Evolutionary conservation across 2,888 invertebrate species (phyloP).

Genomic region (Dascillus cervinus): DNA sequence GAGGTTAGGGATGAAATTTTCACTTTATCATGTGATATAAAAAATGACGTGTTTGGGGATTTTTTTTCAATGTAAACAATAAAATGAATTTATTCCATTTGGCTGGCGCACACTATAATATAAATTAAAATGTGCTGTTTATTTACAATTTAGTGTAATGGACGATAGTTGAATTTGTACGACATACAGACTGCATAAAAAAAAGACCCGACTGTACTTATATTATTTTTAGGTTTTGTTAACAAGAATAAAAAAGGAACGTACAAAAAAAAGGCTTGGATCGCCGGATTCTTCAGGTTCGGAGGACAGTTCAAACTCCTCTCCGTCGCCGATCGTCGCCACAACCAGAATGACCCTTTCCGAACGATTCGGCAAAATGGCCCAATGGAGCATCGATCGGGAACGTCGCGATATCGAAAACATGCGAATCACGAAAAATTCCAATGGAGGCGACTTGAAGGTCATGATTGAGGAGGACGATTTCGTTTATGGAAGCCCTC

Average conservation of each 20-base stretch:
- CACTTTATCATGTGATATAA: too few species aligned
- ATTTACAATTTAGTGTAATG: too few species aligned
- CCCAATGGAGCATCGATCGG: slow-evolving; percentile 77
- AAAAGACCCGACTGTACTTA: too few species aligned
- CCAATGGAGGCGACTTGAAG: slow-evolving; percentile 63
- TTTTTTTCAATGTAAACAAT: too few species aligned
- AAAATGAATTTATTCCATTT: too few species aligned
- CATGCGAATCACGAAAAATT: slow-evolving; percentile 69
- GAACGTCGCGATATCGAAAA: slow-evolving; percentile 74
- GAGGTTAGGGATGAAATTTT: too few species aligned
- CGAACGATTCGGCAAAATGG: slow-evolving; percentile 86
- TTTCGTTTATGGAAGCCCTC: slow-evolving; percentile 46
- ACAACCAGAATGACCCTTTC: slow-evolving; percentile 65
- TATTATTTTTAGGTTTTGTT: slow-evolving; percentile 29
- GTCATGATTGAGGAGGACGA: slow-evolving; percentile 64
- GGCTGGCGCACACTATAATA: too few species aligned
- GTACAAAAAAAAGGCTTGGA: slow-evolving; percentile 38
- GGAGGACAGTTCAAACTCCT: slow-evolving; percentile 52
- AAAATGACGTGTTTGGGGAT: too few species aligned
- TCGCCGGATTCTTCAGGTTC: slow-evolving; percentile 51
- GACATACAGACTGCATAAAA: not conserved
- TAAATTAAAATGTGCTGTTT: too few species aligned
- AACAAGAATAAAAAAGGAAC: slow-evolving; percentile 40
- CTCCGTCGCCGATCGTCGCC: slow-evolving; percentile 54
- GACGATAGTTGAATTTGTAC: too few species aligned